Base-by-base conservation (phyloP, 2,113 vertebrate species). In the Chitala chitala region DNA sequence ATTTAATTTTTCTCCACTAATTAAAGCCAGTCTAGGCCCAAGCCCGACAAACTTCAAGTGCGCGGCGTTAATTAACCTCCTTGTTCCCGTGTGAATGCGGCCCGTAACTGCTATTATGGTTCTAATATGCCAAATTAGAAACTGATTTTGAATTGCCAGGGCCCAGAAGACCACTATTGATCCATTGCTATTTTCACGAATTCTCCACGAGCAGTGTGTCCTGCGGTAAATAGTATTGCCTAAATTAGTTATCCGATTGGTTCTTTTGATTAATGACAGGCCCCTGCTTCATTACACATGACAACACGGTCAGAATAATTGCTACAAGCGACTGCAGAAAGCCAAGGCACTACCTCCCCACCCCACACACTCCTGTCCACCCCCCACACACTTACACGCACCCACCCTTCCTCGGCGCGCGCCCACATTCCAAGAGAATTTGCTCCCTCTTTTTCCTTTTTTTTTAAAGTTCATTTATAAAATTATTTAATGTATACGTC, bases 171-270 rank as follows among this genome's bases (percentile, higher is more conserved):
- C 86, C 81, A 46, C 79, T 92, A 95, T 95, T 89, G 93, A 94
- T 95, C 92, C 87, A 83, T 88, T 63, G 79, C 88, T 87, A 91
- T 91, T 92, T 74, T 26, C 92, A 92, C 91, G 89, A 89, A 87
- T 93, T 90, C 93, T 91, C 89, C 91, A 91, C 91, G 90, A 92
- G 92, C 90, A 82, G 88, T 88, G 88, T 92, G 90, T 93, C 91
- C 88, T 89, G 91, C 90, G 89, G 91, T 94, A 92, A 91, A 92
- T 81, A 93, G 91, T 93, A 92, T 93, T 91, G 92, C 91, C 92
- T 91, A 93, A 94, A 94, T 94, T 92, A 94, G 92, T 93, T 93
- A 94, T 93, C 93, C 92, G 92, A 93, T 95, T 92, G 92, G 93
- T 90, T 88, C 89, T 86, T 91, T 91, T 94, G 94, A 94, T 95